phyloP scores from a whole-genome alignment of 1,140 invertebrate genomes.

The Papilio dardanus region DNA sequence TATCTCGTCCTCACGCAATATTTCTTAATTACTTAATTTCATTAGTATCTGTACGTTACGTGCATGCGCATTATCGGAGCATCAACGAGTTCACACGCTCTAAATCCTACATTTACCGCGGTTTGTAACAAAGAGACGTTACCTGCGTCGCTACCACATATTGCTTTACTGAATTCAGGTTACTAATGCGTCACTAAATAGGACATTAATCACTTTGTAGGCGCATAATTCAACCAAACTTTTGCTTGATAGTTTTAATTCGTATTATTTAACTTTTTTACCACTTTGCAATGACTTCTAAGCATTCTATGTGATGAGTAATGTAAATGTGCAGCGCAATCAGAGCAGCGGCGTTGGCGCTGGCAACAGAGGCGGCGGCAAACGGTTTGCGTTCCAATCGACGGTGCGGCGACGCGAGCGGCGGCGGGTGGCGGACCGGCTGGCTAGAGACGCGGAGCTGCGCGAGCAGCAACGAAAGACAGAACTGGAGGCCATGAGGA shows the following conservation, averaged over 20 bases:
- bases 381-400: constrained; percentile 91
- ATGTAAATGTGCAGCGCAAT: constrained; percentile 51
- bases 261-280: neutral
- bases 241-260: too few species aligned
- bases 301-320: neutral
- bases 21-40: constrained; percentile 6
- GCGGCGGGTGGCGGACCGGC: constrained; percentile 87
- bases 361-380: constrained; percentile 57
- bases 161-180: neutral
- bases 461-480: constrained; percentile 88
- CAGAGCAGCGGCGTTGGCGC: constrained; percentile 41
- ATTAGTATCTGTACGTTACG: neutral
- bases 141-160: neutral
- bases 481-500: constrained; percentile 90
- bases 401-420: constrained; percentile 90
- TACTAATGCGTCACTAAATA: constrained; percentile 8
- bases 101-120: neutral
- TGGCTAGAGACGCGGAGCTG: constrained; percentile 88
- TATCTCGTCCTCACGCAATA: constrained; percentile 10
- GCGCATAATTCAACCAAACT: too few species aligned
- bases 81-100: constrained; percentile 10
- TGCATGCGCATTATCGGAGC: neutral
- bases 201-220: neutral
- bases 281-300: neutral
- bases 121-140: constrained; percentile 23